phyloP scores from a whole-genome alignment of 2,888 invertebrate species.

The Drosophila tanythrix region DNA sequence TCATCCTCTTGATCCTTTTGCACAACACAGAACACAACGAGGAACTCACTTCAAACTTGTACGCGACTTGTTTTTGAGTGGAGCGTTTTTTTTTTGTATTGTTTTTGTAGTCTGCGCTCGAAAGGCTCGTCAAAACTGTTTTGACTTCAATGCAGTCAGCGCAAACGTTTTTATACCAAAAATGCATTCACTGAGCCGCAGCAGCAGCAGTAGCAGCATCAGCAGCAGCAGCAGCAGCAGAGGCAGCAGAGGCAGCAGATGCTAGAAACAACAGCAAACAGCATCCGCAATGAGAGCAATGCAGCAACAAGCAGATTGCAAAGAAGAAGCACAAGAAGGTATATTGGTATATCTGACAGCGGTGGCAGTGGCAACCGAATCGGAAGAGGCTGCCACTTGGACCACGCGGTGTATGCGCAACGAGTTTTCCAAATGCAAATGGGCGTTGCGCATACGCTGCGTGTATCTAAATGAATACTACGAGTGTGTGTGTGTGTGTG shows the following conservation, averaged over 20 bases:
- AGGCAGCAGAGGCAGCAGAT: constrained; percentile 9
- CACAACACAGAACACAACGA: constrained; percentile 23
- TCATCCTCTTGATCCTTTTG: constrained; percentile 26
- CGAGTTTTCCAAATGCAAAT: constrained; percentile 77
- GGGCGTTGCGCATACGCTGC: constrained; percentile 83
- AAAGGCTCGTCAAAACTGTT: constrained; percentile 81
- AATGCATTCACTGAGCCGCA: constrained; percentile 63
- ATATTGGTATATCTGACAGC: constrained; percentile 34
- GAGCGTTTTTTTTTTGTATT: constrained; percentile 17
- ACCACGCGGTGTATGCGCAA: constrained; percentile 80
- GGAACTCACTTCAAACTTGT: constrained; percentile 57
- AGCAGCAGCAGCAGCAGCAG: constrained; percentile 10
- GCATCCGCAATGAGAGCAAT: constrained; percentile 58
- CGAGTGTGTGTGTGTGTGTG: constrained; percentile 9
- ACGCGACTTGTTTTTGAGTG: constrained; percentile 59
- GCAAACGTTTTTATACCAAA: constrained; percentile 82
- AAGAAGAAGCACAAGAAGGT: constrained; percentile 20
- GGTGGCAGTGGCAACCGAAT: constrained; percentile 42
- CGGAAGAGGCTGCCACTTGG: constrained; percentile 60
- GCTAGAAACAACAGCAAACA: constrained; percentile 10
- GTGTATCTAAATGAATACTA: constrained; percentile 10
- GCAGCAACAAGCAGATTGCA: constrained; percentile 41
- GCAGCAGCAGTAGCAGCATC: constrained; percentile 28
- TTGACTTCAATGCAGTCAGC: constrained; percentile 72
- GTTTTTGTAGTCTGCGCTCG: constrained; percentile 66